A percentile compares a stretch with the other conserved stretches of the same genome.
Conservation (phyloP, 1,140 invertebrate species). For the Zelostemma sp. region DNA sequence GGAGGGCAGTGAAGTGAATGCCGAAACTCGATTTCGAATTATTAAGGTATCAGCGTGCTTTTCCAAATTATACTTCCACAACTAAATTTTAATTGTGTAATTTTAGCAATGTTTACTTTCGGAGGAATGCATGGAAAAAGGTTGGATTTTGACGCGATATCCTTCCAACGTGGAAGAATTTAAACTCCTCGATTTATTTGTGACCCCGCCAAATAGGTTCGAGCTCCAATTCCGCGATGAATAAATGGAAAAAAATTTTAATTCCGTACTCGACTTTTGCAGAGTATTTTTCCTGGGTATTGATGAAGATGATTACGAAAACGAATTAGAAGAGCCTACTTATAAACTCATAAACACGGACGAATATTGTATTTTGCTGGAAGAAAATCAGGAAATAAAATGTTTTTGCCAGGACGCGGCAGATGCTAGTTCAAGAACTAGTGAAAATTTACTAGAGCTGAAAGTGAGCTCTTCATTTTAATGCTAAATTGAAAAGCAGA, state of each 20-base stretch:
- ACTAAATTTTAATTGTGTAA: too few relatives aligned
- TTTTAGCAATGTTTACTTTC: conserved; percentile 51
- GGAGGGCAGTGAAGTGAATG: conserved; percentile 42
- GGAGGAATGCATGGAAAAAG: conserved; percentile 72
- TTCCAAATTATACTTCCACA: too few relatives aligned
- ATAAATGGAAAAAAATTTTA: conserved; percentile 1
- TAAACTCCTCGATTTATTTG: conserved; percentile 71
- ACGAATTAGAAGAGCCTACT: background rate
- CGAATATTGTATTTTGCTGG: background rate
- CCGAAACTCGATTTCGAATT: conserved; percentile 66
- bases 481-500: too few relatives aligned
- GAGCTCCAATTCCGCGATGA: background rate
- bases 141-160: conserved; percentile 75
- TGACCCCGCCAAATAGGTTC: conserved; percentile 76
- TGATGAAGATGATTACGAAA: conserved; percentile 1
- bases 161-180: conserved; percentile 72
- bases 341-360: background rate
- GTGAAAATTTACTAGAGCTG: background rate
- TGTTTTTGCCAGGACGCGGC: background rate
- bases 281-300: conserved; percentile 48
- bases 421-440: background rate
- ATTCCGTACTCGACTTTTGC: conserved; percentile 14
- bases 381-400: background rate
- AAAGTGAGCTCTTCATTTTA: too few relatives aligned
- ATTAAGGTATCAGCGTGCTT: background rate